Conservation (phyloP, 2,113 vertebrate genomes). For the Sus scrofa region T2T-Sscrofa CM000824.6:174428501-174429000, state of each 20-base stretch:
- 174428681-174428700: neutral
- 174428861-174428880: neutral
- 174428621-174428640: too few species aligned
- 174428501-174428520: too few species aligned
- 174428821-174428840: neutral
- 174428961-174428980: neutral
- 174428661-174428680: too few species aligned
- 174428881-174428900: neutral
- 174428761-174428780: neutral
- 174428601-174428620: too few species aligned
- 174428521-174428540: too few species aligned
- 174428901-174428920: neutral
- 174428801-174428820: neutral
- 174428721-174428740: neutral
- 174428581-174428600: too few species aligned
- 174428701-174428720: neutral
- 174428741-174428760: neutral
- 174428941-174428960: neutral
- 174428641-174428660: too few species aligned
- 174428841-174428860: neutral
- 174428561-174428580: too few species aligned
- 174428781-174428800: neutral
- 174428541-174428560: too few species aligned
- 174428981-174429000: constrained; percentile 7
- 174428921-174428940: neutral